Evolutionary conservation across 2,113 vertebrate species (phyloP), one percentile per base, ranked within the genome.

Genomic region (Vireo altiloquus): DNA sequence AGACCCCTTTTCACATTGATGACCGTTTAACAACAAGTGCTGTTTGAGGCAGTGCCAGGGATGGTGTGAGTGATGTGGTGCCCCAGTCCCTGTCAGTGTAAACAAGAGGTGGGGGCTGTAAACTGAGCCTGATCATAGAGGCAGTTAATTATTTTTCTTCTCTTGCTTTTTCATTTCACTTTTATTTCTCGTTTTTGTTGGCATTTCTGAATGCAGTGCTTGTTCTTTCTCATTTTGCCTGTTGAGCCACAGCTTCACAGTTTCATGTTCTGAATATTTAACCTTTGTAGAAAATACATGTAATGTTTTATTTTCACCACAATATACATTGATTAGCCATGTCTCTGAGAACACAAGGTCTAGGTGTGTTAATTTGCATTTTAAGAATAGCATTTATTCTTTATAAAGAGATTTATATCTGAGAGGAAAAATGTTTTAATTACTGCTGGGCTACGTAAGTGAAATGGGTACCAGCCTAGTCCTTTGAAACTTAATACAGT

Each of bases 321-420:
- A 8, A 59, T 46, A 77, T 69, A 7, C 22, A 6, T 47, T 0
- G 4, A 25, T 72, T 18, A 54, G 33, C 28, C 3, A 0, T 42
- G 23, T 35, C 27, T 85, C 60, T 75, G 44, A 61, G n/a, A 52
- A 71, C 19, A 66, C 7, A 8, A 44, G 13, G 8, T 56, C n/a
- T 33, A 44, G 27, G 13, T 57, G 11, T 42, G 27, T 18, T 82
- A 54, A 47, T 52, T 40, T 74, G 7, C 39, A 18, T 54, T 72
- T 72, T 65, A 65, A 52, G 25, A 60, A 44, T 44, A 13, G 5
- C 7, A 23, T 82, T 78, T 82, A 14, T 13, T 65, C 11, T 30
- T 72, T 35, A 9, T 44, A 6, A 74, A 69, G 33, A 30, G 53
- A 13, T 23, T 69, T 31, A 2, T 44, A n/a, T n/a, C 20, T 37